These are phyloP conservation scores for Heteromyza rotundicornis DNA, from an alignment of 2,888 invertebrate genomes.

Conservation along the genomic window DNA sequence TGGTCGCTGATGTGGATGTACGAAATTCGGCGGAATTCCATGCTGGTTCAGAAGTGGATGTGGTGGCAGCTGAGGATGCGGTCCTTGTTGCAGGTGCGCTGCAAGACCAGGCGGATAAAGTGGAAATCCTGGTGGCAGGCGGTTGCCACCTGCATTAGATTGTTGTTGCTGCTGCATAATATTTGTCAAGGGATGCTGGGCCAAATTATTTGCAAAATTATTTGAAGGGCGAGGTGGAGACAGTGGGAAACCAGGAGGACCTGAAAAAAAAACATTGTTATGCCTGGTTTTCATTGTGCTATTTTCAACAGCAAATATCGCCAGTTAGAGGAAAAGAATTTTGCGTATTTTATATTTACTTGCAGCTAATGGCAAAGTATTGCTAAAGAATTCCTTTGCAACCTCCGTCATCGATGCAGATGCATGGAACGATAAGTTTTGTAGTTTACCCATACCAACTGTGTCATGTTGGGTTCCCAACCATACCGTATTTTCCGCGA, in stretches of 20 bases:
- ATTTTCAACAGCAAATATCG: no score
- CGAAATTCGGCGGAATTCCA: conserved; percentile 46
- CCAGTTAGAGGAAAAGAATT: no score
- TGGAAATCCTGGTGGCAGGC: conserved; percentile 56
- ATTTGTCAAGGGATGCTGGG: conserved; percentile 39
- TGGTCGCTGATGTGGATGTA: conserved; percentile 46
- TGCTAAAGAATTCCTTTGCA: no score
- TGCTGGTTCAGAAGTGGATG: conserved; percentile 48
- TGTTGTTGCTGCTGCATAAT: conserved; percentile 37
- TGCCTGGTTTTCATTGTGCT: no score
- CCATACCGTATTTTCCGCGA: no score
- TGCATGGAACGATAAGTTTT: no score
- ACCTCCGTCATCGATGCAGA: no score
- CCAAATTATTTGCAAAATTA: conserved; percentile 42
- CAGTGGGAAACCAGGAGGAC: conserved; percentile 48
- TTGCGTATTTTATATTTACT: no score
- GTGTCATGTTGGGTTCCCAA: no score
- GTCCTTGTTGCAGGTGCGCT: conserved; percentile 41
- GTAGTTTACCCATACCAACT: no score
- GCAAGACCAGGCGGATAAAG: conserved; percentile 47
- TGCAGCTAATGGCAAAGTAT: no score
- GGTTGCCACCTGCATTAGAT: conserved; percentile 42
- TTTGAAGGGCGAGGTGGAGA: conserved; percentile 43
- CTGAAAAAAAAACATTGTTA: no score
- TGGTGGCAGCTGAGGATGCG: conserved; percentile 57